Evolutionary conservation across 2,113 vertebrate genomes (phyloP), one percentile per base, ranked within the genome.

Genomic region (Poecilia latipinna): DNA sequence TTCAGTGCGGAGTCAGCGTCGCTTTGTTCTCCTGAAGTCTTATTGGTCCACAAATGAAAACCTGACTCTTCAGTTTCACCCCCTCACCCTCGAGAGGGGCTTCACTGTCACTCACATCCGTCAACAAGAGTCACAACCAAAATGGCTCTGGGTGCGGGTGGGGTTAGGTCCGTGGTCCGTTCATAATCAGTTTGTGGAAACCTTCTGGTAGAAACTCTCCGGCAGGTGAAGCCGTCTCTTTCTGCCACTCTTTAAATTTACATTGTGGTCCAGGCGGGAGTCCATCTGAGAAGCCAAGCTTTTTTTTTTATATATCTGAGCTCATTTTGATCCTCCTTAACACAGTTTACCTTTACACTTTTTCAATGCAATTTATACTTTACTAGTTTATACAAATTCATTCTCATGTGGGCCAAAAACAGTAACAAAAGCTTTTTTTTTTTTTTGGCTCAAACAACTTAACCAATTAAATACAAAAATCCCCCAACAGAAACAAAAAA

Each of bases 391-490:
- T 90, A 91, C 88, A 92, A 88, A 86, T 85, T 65, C 51, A 72
- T 84, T 86, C 74, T 71, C 67, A 74, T 68, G 61, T 82, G 81
- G 88, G 89, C 65, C 75, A 60, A 81, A 84, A 90, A 61, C 54
- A 73, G 31, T 62, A 85, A 82, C 29, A 71, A 60, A 73, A 60
- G 82, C 71, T 42, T 74, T 89, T 90, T 37, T 11, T 28, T 29
- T 29, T 11, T 37, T 37, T 37, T 91, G 88, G 81, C 81, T 82
- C 78, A 85, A 90, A 86, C 83, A 85, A 77, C 74, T 72, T 75
- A 90, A 87, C 78, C 86, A 89, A 88, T 91, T 79, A 89, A 93
- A 91, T 85, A 91, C 82, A 87, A 80, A 76, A 61, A 28, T 88
- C 89, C 82, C 42, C 35, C 35, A 86, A 91, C 86, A 80, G 7